Base-by-base conservation (phyloP, 2,797 vertebrate genomes). In the Neoniphon sammara region DNA sequence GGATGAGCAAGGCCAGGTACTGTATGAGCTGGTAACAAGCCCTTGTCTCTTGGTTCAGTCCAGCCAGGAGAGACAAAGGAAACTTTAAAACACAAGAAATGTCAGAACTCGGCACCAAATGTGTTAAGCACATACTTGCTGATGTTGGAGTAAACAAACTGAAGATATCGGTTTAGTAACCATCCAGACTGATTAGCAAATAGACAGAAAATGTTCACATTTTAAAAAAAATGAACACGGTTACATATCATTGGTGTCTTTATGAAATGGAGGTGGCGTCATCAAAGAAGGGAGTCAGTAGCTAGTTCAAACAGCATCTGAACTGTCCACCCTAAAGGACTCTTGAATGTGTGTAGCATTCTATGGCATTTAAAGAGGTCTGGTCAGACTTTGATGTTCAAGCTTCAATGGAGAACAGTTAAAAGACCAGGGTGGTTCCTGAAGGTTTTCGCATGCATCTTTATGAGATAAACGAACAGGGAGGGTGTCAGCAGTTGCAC, bases 1-100 rank as follows among this genome's bases (percentile, higher is more conserved):
- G 62, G 94, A 95, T 66, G 92, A 93, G 25, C 93, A 94, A 84
- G 88, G 92, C 58, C 94, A 95, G 93, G 95, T 92, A 89, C 14
- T 39, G 11, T 10, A 8, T 69, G 1, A 63, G 50, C 18, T 64
- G 2, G 12, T 34, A 18, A 55, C 25, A 23, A 31, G 17, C 23
- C 12, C 23, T 47, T 56, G 14, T 50, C 23, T 34, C 3, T 68
- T 17, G 34, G 2, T 25, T 4, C 25, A 18, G 9, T 57, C 25
- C 1, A 1, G 18, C 18, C 17, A 49, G 18, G 46, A 49, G 46
- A 9, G 5, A 30, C 25, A 23, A 21, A 25, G 25, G 2, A 55
- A 49, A 49, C n/a, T 49, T 18, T n/a, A 11, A 39, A 44, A 44
- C 14, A 44, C 10, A 44, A 44, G 42, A 11, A 44, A 44, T 0